Evolutionary conservation across 2,797 vertebrate genomes (phyloP).

Genomic region (Squalus acanthias): DNA sequence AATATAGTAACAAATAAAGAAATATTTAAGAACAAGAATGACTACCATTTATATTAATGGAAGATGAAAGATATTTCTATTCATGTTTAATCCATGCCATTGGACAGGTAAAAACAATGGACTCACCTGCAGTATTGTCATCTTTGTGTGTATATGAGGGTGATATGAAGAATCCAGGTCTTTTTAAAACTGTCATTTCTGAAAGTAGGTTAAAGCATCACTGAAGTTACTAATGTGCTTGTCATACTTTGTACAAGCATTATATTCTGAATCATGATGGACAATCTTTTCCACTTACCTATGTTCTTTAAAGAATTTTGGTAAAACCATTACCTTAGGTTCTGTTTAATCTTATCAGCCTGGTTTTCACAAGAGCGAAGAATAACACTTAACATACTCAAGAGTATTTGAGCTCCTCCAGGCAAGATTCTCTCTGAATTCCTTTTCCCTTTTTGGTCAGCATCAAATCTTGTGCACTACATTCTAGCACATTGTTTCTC

Average conservation of each 20-base stretch:
- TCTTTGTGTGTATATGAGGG: not conserved
- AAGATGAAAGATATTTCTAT: not conserved
- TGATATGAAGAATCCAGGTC: not conserved
- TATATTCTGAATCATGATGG: not conserved
- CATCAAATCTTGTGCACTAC: not conserved
- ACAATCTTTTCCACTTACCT: not conserved
- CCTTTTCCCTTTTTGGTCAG: no score
- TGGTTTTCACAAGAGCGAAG: not conserved
- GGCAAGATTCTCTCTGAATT: no score
- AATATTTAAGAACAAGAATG: not conserved
- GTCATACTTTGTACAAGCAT: not conserved
- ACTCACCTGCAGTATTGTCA: not conserved
- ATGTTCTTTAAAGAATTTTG: not conserved
- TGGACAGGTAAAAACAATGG: not conserved
- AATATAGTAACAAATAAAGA: not conserved
- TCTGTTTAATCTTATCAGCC: not conserved
- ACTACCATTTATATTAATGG: not conserved
- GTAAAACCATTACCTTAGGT: not conserved
- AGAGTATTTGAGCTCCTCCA: no score
- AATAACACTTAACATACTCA: not conserved
- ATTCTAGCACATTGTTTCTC: not conserved
- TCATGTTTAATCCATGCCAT: not conserved
- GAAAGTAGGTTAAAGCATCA: not conserved
- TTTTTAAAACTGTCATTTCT: constrained; percentile 34
- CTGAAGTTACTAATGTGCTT: not conserved